A percentile compares a stretch with the other conserved stretches of the same genome.
Evolutionary conservation across 2,113 vertebrate genomes (phyloP).

Genomic region (Chionis minor): DNA sequence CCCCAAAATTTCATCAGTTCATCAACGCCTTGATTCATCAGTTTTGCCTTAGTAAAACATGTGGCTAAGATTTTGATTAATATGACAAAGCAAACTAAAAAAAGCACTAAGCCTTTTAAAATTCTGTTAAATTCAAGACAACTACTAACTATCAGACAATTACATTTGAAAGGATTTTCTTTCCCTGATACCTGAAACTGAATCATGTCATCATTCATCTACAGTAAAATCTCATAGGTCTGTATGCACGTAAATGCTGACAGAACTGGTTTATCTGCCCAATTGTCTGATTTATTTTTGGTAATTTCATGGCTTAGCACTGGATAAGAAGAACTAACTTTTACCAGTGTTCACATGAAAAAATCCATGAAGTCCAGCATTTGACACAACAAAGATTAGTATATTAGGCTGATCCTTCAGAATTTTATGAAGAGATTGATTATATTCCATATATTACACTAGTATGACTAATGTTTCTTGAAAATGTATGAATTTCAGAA

Average conservation of each 20-base stretch:
- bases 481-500: background rate
- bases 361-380: background rate
- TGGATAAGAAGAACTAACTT: background rate
- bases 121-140: background rate
- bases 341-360: background rate
- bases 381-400: background rate
- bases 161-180: background rate
- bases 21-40: background rate
- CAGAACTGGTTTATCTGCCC: background rate
- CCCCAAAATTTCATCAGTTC: background rate
- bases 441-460: background rate
- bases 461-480: background rate
- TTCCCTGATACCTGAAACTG: background rate
- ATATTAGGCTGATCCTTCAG: background rate
- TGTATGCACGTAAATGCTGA: background rate
- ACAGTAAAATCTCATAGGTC: background rate
- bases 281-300: background rate
- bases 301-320: background rate
- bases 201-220: background rate
- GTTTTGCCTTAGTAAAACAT: background rate
- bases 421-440: background rate
- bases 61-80: background rate
- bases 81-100: background rate
- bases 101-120: background rate
- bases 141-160: background rate